These are phyloP conservation scores for Linepithema humile DNA, from an alignment of 1,140 invertebrate species.

Conservation along the genomic window DNA sequence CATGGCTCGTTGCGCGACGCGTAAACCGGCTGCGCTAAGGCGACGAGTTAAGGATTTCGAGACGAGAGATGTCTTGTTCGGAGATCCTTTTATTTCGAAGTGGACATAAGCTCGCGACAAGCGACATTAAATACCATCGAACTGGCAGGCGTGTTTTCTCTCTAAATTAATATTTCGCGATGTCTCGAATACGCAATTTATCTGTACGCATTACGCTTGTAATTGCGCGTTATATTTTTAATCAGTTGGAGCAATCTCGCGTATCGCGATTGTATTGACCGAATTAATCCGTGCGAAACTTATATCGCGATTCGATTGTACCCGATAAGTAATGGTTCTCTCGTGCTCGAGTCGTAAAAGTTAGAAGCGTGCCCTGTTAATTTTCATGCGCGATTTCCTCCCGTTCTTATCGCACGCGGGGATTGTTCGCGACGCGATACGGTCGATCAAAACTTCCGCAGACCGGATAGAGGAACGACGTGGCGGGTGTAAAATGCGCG, in stretches of 20 bases:
- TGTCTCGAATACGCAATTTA: too few species aligned
- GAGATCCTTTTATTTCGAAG: neutral
- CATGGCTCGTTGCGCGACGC: conserved; percentile 13
- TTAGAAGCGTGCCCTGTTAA: neutral
- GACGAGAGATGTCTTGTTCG: neutral
- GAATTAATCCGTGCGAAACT: too few species aligned
- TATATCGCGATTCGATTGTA: neutral
- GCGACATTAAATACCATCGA: neutral
- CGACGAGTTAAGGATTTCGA: neutral
- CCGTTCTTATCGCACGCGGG: neutral
- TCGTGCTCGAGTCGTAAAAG: neutral
- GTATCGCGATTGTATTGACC: too few species aligned
- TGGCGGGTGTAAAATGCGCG: conserved; percentile 66
- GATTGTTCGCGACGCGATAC: conserved; percentile 1
- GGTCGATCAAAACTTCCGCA: too few species aligned
- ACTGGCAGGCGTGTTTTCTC: too few species aligned
- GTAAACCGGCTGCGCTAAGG: conserved; percentile 1
- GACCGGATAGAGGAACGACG: conserved; percentile 57
- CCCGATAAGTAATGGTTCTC: neutral
- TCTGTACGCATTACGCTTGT: too few species aligned
- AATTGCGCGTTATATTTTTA: neutral
- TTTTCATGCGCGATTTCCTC: neutral
- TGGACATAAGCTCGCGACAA: neutral
- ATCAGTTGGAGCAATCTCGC: neutral
- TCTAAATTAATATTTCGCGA: too few species aligned